phyloP scores from a whole-genome alignment of 2,113 vertebrate species.

The Dromaius novaehollandiae region DNA sequence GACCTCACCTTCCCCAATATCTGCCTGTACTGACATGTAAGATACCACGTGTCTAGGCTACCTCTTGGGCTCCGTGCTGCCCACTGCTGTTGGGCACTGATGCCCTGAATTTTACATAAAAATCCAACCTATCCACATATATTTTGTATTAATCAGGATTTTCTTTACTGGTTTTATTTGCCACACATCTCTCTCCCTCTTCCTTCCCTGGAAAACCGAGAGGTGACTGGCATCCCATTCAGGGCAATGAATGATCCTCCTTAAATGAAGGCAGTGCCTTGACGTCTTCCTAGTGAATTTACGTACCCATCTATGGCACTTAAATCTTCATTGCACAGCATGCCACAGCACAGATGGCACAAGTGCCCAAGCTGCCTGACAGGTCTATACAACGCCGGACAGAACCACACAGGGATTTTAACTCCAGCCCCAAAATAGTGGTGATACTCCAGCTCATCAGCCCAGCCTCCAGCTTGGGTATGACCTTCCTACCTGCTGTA shows the following conservation, averaged over 20 bases:
- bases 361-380: not conserved
- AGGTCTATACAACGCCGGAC: rapidly evolving
- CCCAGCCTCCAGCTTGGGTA: not conserved
- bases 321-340: not conserved
- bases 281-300: not conserved
- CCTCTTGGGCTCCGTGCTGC: not conserved
- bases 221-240: not conserved
- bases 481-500: not conserved
- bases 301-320: not conserved
- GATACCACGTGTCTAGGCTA: not conserved
- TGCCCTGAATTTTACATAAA: not conserved
- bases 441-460: not conserved
- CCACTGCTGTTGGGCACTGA: not conserved
- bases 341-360: not conserved
- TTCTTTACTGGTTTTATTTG: not conserved
- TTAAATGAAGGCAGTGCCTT: not conserved
- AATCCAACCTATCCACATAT: not conserved
- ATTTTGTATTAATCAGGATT: not conserved
- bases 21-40: rapidly evolving
- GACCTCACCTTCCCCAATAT: not conserved
- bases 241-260: rapidly evolving
- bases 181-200: not conserved
- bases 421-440: not conserved
- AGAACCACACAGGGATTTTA: not conserved
- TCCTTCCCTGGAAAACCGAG: rapidly evolving